Evolutionary conservation across 2,888 invertebrate genomes (phyloP).

Genomic region (Miltochrista miniata): DNA sequence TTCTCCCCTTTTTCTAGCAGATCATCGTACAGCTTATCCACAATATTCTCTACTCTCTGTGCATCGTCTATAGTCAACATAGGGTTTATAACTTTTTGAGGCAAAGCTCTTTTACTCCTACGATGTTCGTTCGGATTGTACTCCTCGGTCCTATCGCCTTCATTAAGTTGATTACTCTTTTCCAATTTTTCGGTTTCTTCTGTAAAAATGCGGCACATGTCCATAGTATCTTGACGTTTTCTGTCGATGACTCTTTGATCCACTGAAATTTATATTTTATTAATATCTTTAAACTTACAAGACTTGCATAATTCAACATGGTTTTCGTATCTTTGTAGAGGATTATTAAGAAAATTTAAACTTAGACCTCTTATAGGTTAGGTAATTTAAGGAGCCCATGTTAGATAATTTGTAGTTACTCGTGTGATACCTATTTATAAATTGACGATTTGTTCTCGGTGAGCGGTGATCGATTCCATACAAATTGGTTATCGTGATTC

Average conservation of each 20-base stretch:
- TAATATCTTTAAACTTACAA: background rate
- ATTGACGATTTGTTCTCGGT: no score
- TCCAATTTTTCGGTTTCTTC: conserved; percentile 47
- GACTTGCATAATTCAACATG: no score
- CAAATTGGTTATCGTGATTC: no score
- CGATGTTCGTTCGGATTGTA: background rate
- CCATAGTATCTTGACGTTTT: conserved; percentile 68
- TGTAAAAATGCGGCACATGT: conserved; percentile 68
- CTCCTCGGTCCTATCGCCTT: no score
- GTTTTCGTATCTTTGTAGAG: no score
- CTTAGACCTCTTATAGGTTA: no score
- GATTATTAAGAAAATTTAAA: no score
- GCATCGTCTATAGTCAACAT: conserved; percentile 44
- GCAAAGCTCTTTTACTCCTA: conserved; percentile 39
- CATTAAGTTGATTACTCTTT: background rate
- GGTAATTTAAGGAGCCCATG: no score
- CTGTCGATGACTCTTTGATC: conserved; percentile 60
- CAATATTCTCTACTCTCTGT: conserved; percentile 57
- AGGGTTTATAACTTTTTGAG: conserved; percentile 34
- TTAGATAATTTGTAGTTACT: no score
- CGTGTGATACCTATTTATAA: no score
- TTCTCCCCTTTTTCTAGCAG: conserved; percentile 47
- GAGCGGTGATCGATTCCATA: no score
- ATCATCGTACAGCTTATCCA: conserved; percentile 69
- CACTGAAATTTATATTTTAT: conserved; percentile 41